Evolutionary conservation across 2,888 invertebrate genomes (phyloP).

Genomic region (Cheilosia impressa): DNA sequence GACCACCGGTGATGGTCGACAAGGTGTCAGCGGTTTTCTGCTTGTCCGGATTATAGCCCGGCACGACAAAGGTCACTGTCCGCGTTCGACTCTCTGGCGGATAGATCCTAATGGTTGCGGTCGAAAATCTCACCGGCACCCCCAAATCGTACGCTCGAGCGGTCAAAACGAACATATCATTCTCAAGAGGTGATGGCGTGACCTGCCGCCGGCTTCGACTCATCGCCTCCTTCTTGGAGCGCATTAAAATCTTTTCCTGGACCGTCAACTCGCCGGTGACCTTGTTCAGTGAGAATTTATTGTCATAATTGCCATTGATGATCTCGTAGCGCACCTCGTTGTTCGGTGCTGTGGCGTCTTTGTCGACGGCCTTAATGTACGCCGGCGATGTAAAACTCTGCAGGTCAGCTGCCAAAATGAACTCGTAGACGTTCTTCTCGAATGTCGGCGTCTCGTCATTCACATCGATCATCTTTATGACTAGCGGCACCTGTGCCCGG

Average conservation of each 20-base stretch:
- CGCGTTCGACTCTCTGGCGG: conserved; percentile 90
- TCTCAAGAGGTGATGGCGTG: conserved; percentile 75
- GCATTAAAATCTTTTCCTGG: conserved; percentile 83
- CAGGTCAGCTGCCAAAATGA: conserved; percentile 89
- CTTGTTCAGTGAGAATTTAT: conserved; percentile 90
- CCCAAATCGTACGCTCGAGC: conserved; percentile 94
- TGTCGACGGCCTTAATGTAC: conserved; percentile 92
- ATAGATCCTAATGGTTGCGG: conserved; percentile 90
- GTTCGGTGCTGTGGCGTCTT: conserved; percentile 92
- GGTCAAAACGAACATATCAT: conserved; percentile 86
- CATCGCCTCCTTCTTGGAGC: conserved; percentile 81
- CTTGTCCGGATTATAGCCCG: conserved; percentile 90
- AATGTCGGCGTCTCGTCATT: conserved; percentile 96
- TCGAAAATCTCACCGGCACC: conserved; percentile 90
- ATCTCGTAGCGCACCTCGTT: conserved; percentile 94
- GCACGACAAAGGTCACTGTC: conserved; percentile 92
- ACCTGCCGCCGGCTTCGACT: conserved; percentile 78
- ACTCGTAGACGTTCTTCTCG: conserved; percentile 91
- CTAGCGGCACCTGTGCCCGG: conserved; percentile 88
- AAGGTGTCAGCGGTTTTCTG: conserved; percentile 90
- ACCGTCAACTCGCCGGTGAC: conserved; percentile 90
- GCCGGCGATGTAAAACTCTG: conserved; percentile 90
- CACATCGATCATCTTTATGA: conserved; percentile 90
- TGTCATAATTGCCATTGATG: conserved; percentile 89
- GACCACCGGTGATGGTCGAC: conserved; percentile 91